phyloP scores from a whole-genome alignment of 2,888 invertebrate genomes.

The Hymenopus coronatus region DNA sequence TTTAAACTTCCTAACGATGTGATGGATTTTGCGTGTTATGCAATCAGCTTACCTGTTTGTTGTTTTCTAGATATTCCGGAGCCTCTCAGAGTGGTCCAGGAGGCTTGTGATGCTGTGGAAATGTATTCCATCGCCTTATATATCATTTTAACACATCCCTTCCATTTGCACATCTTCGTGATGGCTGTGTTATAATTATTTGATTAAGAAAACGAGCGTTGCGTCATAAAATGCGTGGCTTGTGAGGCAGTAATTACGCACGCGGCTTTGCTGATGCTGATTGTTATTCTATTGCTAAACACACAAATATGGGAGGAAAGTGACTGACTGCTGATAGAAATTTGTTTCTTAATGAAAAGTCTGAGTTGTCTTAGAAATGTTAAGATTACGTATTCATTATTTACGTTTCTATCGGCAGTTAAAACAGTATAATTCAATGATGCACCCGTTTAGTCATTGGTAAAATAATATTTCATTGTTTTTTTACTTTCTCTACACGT shows the following conservation, averaged over 20 bases:
- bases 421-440: no score
- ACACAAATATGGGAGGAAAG: neutral
- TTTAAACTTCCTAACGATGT: neutral
- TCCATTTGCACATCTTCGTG: neutral
- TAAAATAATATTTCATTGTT: no score
- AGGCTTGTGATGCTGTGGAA: conserved; percentile 21
- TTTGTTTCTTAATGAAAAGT: no score
- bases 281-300: neutral
- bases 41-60: neutral
- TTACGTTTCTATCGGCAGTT: no score
- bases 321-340: no score
- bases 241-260: neutral
- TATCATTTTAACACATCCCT: neutral
- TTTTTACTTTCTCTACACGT: no score
- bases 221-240: neutral
- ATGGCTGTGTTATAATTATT: neutral
- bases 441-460: no score
- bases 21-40: neutral
- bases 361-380: no score
- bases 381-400: no score
- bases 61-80: neutral
- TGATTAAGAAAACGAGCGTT: neutral
- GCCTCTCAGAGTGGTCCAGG: conserved; percentile 20
- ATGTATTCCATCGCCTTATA: neutral
- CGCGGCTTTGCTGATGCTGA: no score